Conservation (phyloP, 37 sponge, comb jelly and placozoan genomes). For the Ianthella basta region DNA sequence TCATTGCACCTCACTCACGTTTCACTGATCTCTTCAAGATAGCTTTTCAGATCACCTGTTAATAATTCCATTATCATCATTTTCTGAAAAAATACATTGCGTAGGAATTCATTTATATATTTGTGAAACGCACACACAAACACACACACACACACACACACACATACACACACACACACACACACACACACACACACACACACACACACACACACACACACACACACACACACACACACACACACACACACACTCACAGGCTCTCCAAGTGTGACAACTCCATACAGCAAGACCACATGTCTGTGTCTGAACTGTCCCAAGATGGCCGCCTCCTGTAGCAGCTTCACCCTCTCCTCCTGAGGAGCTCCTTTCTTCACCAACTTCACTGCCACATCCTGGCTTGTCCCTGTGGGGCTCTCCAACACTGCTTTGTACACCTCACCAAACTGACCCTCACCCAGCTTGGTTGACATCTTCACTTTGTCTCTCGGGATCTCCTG, state of each 20-base stretch:
- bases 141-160: no score
- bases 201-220: no score
- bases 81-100: background rate
- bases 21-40: background rate
- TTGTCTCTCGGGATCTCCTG: no score
- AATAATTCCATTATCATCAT: conserved; percentile 19
- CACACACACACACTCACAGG: background rate
- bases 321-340: conserved; percentile 6
- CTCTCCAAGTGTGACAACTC: conserved; percentile 2
- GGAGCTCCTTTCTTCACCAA: conserved; percentile 25
- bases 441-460: background rate
- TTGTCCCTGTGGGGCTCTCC: background rate
- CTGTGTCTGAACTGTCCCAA: conserved; percentile 26
- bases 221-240: no score
- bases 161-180: no score
- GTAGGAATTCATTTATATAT: no score
- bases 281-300: conserved; percentile 9
- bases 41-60: background rate
- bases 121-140: no score
- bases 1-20: no score
- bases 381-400: conserved; percentile 21
- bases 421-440: conserved; percentile 21
- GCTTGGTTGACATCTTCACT: no score
- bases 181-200: no score
- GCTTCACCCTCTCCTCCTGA: background rate